phyloP scores from a whole-genome alignment of 2,797 vertebrate genomes.

The Notolabrus celidotus region DNA sequence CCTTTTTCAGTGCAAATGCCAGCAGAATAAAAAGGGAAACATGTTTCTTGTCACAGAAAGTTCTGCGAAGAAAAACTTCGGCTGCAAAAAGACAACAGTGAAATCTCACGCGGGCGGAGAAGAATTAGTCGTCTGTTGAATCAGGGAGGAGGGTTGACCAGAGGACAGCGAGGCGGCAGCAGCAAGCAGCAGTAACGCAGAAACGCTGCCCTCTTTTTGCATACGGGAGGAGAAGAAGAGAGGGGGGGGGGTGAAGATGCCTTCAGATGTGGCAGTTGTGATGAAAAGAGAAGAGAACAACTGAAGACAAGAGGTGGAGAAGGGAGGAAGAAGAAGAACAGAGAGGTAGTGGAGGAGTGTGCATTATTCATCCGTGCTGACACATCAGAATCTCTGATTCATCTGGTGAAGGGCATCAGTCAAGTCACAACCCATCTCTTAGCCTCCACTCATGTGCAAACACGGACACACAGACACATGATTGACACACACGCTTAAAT shows the following conservation, averaged over 20 bases:
- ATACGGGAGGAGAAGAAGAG: conserved; percentile 31
- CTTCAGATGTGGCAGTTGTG: conserved; percentile 77
- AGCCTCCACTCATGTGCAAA: conserved; percentile 68
- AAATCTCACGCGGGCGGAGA: conserved; percentile 7
- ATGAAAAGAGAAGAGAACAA: conserved; percentile 74
- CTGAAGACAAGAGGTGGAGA: conserved; percentile 76
- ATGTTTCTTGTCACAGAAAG: conserved; percentile 9
- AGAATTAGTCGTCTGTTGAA: conserved; percentile 37
- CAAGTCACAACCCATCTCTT: conserved; percentile 76
- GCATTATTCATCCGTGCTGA: conserved; percentile 86
- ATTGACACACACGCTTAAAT: conserved; percentile 16
- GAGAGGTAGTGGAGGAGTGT: conserved; percentile 70
- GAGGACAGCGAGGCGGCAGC: conserved; percentile 51
- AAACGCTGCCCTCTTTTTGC: conserved; percentile 52
- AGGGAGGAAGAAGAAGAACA: conserved; percentile 43
- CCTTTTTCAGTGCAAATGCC: conserved; percentile 42
- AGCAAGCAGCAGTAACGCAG: background rate
- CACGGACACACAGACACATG: conserved; percentile 37
- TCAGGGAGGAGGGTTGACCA: conserved; percentile 55
- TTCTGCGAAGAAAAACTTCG: conserved; percentile 5
- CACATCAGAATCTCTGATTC: conserved; percentile 84
- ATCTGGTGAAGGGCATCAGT: conserved; percentile 83
- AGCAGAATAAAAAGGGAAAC: conserved; percentile 27
- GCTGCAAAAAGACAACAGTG: background rate
- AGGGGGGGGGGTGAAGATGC: conserved; percentile 55